Base-by-base conservation (phyloP, 2,797 vertebrate species). In the Iguana delicatissima region DNA sequence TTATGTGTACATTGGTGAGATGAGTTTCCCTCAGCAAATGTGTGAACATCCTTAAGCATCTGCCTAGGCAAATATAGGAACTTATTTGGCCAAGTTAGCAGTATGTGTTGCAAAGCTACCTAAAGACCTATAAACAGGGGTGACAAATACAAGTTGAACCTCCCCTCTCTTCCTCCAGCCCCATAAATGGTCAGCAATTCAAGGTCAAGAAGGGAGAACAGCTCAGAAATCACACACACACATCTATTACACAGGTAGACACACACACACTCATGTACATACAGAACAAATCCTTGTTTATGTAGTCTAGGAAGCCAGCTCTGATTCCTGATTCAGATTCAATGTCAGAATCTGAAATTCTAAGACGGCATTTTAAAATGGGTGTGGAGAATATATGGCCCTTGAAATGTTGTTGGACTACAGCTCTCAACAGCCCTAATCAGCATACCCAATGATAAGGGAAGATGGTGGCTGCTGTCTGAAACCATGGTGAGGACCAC, bases 261-360 rank as follows among this genome's bases (percentile, higher is more conserved):
- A 62, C 59, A 62, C 20, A 62, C 59, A 62, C 1, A 20, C 2
- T 46, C 42, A 46, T 46, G 42, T 4, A 46, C 57, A 59, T 59
- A 62, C 16, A 59, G 18, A 59, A 20, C 18, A 20, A 59, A 59
- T 18, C 16, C 16, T 18, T 59, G 59, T 59, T 59, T 88, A 88
- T 69, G 62, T 26, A 42, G 42, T n/a, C 80, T 74, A 22, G 12
- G 62, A 9, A 38, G n/a, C 18, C 62, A 7, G 46, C 29, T 73
- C 29, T 62, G 35, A 83, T 73, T 52, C 59, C 67, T 88, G 77
- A 52, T 62, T 80, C 85, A 24, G 38, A 79, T 38, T 88, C 46
- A 18, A 16, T 46, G 14, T 55, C 24, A 69, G 22, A 73, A 55
- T 24, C 35, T 73, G 35, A 4, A 73, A 24, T 85, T 73, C 29